phyloP scores from a whole-genome alignment of 1,140 invertebrate species.

The Rhopalosiphum padi region DNA sequence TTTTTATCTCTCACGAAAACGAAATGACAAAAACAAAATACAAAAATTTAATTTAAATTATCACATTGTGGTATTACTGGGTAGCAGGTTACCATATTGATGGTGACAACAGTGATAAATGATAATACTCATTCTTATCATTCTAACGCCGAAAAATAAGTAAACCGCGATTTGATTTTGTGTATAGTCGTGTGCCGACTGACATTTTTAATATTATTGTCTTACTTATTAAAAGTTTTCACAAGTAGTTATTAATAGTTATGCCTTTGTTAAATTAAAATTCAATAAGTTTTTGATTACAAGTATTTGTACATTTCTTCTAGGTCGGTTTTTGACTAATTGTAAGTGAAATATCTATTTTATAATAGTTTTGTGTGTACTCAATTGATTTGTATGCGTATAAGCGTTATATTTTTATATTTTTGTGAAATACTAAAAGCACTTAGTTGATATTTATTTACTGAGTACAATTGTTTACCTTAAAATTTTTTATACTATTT shows the following conservation, averaged over 20 bases:
- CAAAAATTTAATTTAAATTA: neutral
- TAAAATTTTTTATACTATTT: neutral
- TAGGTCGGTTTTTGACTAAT: neutral
- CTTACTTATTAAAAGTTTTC: neutral
- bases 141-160: neutral
- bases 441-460: neutral
- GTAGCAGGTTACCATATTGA: neutral
- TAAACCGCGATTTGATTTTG: conserved; percentile 37
- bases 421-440: neutral
- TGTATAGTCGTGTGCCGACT: neutral
- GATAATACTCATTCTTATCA: conserved; percentile 16
- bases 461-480: neutral
- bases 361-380: neutral
- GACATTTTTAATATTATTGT: neutral
- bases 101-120: neutral
- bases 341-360: neutral
- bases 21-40: neutral
- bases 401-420: neutral
- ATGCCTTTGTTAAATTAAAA: neutral
- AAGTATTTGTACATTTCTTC: neutral
- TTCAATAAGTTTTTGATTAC: neutral
- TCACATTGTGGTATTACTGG: neutral
- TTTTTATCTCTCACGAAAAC: neutral
- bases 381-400: neutral
- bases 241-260: neutral